These are phyloP conservation scores for Clupea harengus DNA, from an alignment of 2,113 vertebrate species.

Conservation along the genomic window DNA sequence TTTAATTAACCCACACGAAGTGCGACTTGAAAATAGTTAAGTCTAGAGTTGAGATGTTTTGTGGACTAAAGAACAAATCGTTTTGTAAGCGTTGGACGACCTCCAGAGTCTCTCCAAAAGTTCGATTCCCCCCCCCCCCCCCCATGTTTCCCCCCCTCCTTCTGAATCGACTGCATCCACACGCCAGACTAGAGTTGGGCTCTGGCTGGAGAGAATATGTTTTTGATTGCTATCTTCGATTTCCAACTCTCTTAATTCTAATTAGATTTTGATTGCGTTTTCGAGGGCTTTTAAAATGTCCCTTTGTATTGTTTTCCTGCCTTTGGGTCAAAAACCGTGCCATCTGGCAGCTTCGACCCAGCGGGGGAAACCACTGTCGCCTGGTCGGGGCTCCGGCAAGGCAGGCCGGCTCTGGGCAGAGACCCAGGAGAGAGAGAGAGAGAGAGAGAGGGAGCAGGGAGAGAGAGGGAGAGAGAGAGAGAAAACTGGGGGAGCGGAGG, in stretches of 20 bases:
- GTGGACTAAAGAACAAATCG: not conserved
- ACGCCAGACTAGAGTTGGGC: no score
- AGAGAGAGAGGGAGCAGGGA: no score
- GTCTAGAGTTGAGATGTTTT: not conserved
- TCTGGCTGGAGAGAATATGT: not conserved
- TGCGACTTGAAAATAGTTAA: not conserved
- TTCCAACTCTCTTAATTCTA: conserved; percentile 20
- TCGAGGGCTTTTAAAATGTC: not conserved
- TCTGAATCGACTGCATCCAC: no score
- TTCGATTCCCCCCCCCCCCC: no score
- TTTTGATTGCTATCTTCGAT: conserved; percentile 19
- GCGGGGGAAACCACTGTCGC: conserved; percentile 19
- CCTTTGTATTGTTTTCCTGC: not conserved
- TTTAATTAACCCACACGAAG: not conserved
- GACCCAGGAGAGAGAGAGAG: not conserved
- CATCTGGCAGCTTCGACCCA: conserved; percentile 29
- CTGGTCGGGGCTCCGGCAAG: not conserved
- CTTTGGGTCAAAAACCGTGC: conserved; percentile 22
- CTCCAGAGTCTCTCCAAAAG: not conserved
- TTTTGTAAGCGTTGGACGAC: not conserved
- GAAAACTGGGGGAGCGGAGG: not conserved
- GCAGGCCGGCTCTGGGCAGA: not conserved
- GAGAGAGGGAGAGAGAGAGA: no score
- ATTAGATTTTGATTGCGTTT: conserved; percentile 25
- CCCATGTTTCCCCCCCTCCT: no score